Evolutionary conservation across 2,797 vertebrate genomes (phyloP), one percentile per base, ranked within the genome.

Genomic region (Chelonia mydas): DNA sequence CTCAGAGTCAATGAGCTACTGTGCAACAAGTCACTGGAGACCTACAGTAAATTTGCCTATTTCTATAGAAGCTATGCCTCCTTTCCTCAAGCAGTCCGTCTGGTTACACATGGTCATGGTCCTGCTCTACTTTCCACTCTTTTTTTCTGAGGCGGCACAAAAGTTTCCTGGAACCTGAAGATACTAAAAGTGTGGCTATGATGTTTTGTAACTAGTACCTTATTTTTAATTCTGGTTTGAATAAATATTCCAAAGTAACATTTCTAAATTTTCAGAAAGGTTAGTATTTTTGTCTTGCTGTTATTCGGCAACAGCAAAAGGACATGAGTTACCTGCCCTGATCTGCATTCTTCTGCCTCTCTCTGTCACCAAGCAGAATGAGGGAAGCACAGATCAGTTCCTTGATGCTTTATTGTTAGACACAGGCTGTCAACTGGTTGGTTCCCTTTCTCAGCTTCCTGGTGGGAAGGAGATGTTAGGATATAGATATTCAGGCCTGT

Each of bases 1-100:
- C 28, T 54, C 50, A 87, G 88, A 91, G 54, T 88, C 87, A 82
- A 86, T 25, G 41, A 84, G 16, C 16, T 89, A 8, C 13, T 83
- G 9, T 3, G 4, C 57, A 88, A 41, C 0, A 72, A 37, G 33
- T 37, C 17, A 41, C n/a, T 72, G 0, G 50, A 72, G 90, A 88
- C 45, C 78, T 47, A 47, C 27, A 87, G 7, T 0, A 7, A 78
- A 72, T 17, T 31, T 65, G 11, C 27, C 31, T 31, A 21, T 45
- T 11, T 74, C 37, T 41, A 23, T 3, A 10, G 68, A 25, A 41
- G 37, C 21, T 74, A 25, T 41, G 21, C 5, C 5, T 45, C 68
- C 11, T 41, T 45, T 45, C 68, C 68, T 74, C 23, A 74, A 25
- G 37, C 65, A 41, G 37, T 37, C 68, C 25, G 21, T 74, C 68